phyloP scores from a whole-genome alignment of 2,797 vertebrate genomes.

The Neostethus bicornis region DNA sequence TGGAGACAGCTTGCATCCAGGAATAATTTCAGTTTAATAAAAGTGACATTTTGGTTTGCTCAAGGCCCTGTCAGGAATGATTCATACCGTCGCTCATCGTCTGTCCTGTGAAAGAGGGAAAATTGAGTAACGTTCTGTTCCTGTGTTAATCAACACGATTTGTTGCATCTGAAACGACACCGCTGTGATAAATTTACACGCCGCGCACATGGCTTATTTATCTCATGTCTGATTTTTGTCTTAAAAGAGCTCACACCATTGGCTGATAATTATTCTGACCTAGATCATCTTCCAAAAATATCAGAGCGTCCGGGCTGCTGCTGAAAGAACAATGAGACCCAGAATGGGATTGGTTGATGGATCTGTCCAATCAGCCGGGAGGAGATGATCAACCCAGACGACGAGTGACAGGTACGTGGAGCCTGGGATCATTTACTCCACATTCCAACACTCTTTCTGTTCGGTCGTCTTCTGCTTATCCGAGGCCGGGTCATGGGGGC shows the following conservation, averaged over 20 bases:
- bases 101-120: slow-evolving; percentile 17
- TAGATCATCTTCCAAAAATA: slow-evolving; percentile 1
- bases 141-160: background rate
- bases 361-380: slow-evolving; percentile 27
- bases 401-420: slow-evolving; percentile 42
- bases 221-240: background rate
- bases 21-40: slow-evolving; percentile 34
- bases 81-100: slow-evolving; percentile 37
- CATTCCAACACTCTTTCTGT: slow-evolving; percentile 28
- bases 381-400: slow-evolving; percentile 46
- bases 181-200: slow-evolving; percentile 6
- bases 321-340: slow-evolving; percentile 9
- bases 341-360: slow-evolving; percentile 12
- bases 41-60: slow-evolving; percentile 40
- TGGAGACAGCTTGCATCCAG: slow-evolving; percentile 24
- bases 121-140: slow-evolving; percentile 31
- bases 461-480: no score
- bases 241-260: background rate
- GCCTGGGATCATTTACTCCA: slow-evolving; percentile 64
- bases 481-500: no score
- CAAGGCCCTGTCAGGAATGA: slow-evolving; percentile 38
- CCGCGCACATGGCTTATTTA: background rate
- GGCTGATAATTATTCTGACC: slow-evolving; percentile 3
- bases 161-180: slow-evolving; percentile 9
- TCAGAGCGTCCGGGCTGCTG: background rate